Base-by-base conservation (phyloP, 2,888 invertebrate genomes). In the Cotesia congregata region DNA sequence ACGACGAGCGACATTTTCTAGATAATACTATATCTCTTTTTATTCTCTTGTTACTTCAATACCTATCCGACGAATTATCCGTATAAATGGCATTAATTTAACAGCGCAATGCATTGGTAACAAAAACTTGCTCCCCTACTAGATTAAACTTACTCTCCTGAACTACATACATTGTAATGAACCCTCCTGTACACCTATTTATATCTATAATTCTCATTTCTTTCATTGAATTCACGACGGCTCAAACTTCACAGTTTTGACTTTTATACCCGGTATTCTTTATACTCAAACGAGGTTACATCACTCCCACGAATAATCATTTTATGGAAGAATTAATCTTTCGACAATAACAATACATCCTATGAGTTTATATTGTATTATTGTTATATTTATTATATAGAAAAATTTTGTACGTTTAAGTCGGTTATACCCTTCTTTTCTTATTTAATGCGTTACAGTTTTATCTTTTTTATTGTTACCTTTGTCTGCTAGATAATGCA, bases 191-290 rank as follows among this genome's bases (percentile, higher is more conserved):
- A 50, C 50, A 50, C 12, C 50, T 50, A 50, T 50, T 50, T 50
- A 50, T 50, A 50, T 12, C 9, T 7, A 50, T 50, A 50, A 50
- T 50, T 50, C 50, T 50, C 12, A 5, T n/a, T 68, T n/a, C 15
- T 41, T 50, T 75, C 64, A 64, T 64, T 64, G 17, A 15, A 20
- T 20, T 9, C 64, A 20, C 15, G 9, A 64, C 30, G 30, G 74
- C 67, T 38, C 20, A 65, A 12, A 12, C 30, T 65, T 30, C 30
- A 65, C 12, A 20, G 20, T 12, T 78, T 73, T 77, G 77, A 79
- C 76, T 79, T 75, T 79, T 77, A 74, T 77, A 72, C 69, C 76
- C 62, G 62, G 74, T 39, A 60, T 73, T 70, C 20, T 71, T 30
- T 39, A 61, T 12, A 72, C 67, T 50, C 61, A 17, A 61, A 38